These are phyloP conservation scores for Cyphomyrmex costatus DNA, from an alignment of 1,140 invertebrate species.

Conservation along the genomic window DNA sequence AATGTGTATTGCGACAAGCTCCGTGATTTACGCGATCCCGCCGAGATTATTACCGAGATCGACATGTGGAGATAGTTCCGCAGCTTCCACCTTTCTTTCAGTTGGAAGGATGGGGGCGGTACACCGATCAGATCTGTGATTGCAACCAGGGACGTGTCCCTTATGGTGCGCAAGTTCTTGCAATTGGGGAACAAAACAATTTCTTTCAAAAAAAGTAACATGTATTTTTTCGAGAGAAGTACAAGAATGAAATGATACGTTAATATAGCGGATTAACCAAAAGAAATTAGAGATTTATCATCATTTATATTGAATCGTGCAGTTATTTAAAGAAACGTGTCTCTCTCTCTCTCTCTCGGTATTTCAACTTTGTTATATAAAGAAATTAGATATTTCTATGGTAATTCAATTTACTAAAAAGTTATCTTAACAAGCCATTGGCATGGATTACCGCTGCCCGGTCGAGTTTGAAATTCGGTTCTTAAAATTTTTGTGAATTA, in stretches of 20 bases:
- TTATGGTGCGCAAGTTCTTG: neutral
- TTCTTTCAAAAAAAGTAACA: neutral
- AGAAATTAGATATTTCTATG: too few relatives aligned
- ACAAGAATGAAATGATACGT: neutral
- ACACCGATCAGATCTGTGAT: neutral
- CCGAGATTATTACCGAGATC: constrained; percentile 57
- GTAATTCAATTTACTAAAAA: too few relatives aligned
- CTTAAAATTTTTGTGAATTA: too few relatives aligned
- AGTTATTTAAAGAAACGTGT: too few relatives aligned
- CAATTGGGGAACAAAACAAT: neutral
- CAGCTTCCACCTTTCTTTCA: constrained; percentile 41
- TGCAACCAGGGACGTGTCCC: constrained; percentile 43
- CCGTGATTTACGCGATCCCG: constrained; percentile 67
- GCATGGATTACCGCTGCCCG: too few relatives aligned
- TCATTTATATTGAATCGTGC: too few relatives aligned
- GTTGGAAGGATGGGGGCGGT: neutral
- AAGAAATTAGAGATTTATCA: neutral
- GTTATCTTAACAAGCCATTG: too few relatives aligned
- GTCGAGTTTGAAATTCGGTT: too few relatives aligned
- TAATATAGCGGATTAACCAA: neutral
- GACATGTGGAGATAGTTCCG: constrained; percentile 77
- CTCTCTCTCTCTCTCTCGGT: too few relatives aligned
- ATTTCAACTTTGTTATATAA: too few relatives aligned
- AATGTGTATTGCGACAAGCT: constrained; percentile 40
- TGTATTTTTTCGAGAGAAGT: neutral